These are phyloP conservation scores for Seira ritae DNA, from an alignment of 2,888 invertebrate species.

Conservation along the genomic window DNA sequence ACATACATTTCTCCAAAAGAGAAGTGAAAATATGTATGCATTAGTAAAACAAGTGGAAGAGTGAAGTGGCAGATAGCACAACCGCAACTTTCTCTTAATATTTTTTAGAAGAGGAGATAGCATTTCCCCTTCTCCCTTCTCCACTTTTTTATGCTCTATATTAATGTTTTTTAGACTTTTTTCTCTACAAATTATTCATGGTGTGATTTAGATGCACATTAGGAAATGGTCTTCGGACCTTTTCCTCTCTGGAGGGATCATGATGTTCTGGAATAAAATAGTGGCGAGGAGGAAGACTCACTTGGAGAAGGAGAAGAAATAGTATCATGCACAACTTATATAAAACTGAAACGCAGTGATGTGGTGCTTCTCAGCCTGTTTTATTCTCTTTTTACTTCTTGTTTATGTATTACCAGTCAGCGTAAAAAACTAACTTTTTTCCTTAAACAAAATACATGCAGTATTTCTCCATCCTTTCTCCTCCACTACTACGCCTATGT, in stretches of 20 bases:
- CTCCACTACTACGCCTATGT: slow-evolving; percentile 14
- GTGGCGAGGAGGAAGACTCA: slow-evolving; percentile 39
- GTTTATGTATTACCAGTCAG: slow-evolving; percentile 62
- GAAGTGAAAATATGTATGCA: slow-evolving; percentile 3
- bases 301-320: slow-evolving; percentile 22
- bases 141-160: slow-evolving; percentile 70
- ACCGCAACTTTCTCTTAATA: slow-evolving; percentile 36
- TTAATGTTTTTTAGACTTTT: slow-evolving; percentile 73
- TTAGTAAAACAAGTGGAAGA: slow-evolving; percentile 34
- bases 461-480: slow-evolving; percentile 49
- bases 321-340: slow-evolving; percentile 49
- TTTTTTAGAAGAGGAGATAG: slow-evolving; percentile 21
- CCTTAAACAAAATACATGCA: slow-evolving; percentile 51
- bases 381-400: slow-evolving; percentile 49
- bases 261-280: slow-evolving; percentile 55
- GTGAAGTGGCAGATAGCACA: slow-evolving; percentile 52
- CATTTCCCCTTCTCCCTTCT: slow-evolving; percentile 37
- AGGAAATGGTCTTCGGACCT: slow-evolving; percentile 71
- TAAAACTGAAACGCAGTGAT: slow-evolving; percentile 49
- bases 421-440: slow-evolving; percentile 58
- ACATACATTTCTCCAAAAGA: background rate
- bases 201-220: slow-evolving; percentile 74
- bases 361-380: slow-evolving; percentile 43
- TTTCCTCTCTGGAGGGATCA: slow-evolving; percentile 65
- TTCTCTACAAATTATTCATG: slow-evolving; percentile 73